A percentile compares a stretch with the other conserved stretches of the same genome.
These are phyloP conservation scores for Lumbricus terrestris DNA, from an alignment of 2,888 invertebrate species.

Conservation along the genomic window DNA sequence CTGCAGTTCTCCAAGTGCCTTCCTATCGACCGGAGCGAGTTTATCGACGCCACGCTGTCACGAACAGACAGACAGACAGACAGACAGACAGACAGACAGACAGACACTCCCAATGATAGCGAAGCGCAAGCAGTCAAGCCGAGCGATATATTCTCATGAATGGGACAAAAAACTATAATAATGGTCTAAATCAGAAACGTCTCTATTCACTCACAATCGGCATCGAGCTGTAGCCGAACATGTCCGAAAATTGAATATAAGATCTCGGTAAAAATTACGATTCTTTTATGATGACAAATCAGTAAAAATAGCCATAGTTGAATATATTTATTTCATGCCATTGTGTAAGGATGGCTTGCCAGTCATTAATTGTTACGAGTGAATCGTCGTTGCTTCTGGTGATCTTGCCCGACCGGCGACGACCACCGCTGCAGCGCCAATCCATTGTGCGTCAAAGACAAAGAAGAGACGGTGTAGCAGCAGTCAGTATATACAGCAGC, in stretches of 20 bases:
- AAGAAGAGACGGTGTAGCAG: neutral
- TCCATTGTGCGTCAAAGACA: neutral
- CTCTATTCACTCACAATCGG: neutral
- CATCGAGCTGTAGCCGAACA: neutral
- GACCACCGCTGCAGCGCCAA: neutral
- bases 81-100: too few species aligned
- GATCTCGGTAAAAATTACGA: neutral
- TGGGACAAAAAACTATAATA: neutral
- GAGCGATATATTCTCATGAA: neutral
- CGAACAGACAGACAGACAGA: neutral
- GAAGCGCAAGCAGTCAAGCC: neutral
- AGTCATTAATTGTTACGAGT: neutral
- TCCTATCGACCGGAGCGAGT: neutral
- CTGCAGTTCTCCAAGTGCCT: too few species aligned
- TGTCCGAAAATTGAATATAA: neutral
- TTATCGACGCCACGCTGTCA: neutral
- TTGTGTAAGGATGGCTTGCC: neutral
- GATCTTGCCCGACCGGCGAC: neutral
- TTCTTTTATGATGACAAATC: neutral
- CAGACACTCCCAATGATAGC: neutral
- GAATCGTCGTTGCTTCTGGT: neutral
- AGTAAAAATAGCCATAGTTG: neutral
- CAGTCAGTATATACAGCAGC: neutral
- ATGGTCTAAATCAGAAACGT: neutral
- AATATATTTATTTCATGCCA: neutral